phyloP scores from a whole-genome alignment of 2,888 invertebrate genomes.

The Saturnia pavonia region DNA sequence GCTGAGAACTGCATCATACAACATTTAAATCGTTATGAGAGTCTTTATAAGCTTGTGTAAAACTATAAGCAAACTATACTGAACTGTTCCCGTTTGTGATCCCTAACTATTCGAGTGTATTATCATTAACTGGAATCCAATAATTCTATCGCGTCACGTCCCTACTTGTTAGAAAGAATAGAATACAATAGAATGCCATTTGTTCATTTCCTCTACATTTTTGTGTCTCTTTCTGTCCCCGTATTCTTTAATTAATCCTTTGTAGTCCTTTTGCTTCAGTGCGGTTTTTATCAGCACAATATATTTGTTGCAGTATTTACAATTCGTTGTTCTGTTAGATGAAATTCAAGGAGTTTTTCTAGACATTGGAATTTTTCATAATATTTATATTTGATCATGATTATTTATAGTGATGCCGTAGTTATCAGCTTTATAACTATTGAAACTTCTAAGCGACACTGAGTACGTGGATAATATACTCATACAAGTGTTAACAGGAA shows the following conservation, averaged over 20 bases:
- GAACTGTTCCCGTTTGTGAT: not conserved
- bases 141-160: not conserved
- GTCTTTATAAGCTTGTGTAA: too few relatives aligned
- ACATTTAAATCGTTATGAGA: too few relatives aligned
- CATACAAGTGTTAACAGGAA: not conserved
- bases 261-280: not conserved
- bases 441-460: too few relatives aligned
- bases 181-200: not conserved
- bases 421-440: too few relatives aligned
- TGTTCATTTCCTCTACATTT: not conserved
- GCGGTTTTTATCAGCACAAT: not conserved
- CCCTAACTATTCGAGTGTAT: not conserved
- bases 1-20: too few relatives aligned
- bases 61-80: too few relatives aligned
- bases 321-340: not conserved
- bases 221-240: not conserved
- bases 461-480: too few relatives aligned
- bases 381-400: not conserved
- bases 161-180: not conserved
- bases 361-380: not conserved
- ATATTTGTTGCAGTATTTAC: not conserved
- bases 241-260: slow-evolving; percentile 9
- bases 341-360: not conserved
- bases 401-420: not conserved
- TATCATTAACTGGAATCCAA: not conserved